Percentiles rank a stretch among this genome's conserved stretches.
Evolutionary conservation across 2,113 vertebrate genomes (phyloP).

Genomic region (Climacteris rufus): DNA sequence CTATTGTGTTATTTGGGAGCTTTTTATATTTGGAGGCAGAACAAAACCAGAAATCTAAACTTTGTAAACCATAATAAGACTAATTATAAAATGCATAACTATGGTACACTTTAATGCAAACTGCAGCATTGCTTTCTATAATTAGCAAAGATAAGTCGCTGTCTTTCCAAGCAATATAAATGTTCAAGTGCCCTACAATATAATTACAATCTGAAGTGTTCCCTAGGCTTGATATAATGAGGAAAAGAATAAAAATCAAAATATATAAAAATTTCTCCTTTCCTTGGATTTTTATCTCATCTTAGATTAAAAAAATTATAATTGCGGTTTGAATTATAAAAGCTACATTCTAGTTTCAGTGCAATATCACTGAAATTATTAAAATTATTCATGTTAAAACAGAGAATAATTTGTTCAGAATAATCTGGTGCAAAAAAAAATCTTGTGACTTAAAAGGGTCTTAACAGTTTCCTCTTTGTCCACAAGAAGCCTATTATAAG

Average conservation of each 20-base stretch:
- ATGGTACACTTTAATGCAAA: slow-evolving; percentile 27
- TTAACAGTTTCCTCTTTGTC: slow-evolving; percentile 18
- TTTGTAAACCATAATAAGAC: not conserved
- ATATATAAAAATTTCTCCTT: slow-evolving; percentile 7
- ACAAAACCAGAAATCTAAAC: slow-evolving; percentile 44
- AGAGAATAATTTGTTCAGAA: slow-evolving; percentile 56
- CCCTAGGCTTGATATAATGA: not conserved
- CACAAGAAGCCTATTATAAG: not conserved
- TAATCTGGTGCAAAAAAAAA: slow-evolving; percentile 56
- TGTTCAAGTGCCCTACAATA: slow-evolving; percentile 41
- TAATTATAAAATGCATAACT: slow-evolving; percentile 61
- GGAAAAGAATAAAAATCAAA: not conserved
- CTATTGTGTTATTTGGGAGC: not conserved
- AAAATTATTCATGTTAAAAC: slow-evolving; percentile 48
- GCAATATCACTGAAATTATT: slow-evolving; percentile 22
- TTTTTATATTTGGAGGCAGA: slow-evolving; percentile 12
- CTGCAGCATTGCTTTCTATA: not conserved
- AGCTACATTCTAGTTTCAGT: slow-evolving; percentile 2
- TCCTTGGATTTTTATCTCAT: slow-evolving; percentile 17
- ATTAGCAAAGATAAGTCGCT: not conserved
- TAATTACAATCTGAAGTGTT: slow-evolving; percentile 41
- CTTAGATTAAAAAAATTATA: slow-evolving; percentile 34
- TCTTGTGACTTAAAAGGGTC: slow-evolving; percentile 34
- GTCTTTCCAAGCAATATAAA: slow-evolving; percentile 41
- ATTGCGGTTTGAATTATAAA: slow-evolving; percentile 49